phyloP scores from a whole-genome alignment of 2,888 invertebrate species.

The Bimastos eiseni region DNA sequence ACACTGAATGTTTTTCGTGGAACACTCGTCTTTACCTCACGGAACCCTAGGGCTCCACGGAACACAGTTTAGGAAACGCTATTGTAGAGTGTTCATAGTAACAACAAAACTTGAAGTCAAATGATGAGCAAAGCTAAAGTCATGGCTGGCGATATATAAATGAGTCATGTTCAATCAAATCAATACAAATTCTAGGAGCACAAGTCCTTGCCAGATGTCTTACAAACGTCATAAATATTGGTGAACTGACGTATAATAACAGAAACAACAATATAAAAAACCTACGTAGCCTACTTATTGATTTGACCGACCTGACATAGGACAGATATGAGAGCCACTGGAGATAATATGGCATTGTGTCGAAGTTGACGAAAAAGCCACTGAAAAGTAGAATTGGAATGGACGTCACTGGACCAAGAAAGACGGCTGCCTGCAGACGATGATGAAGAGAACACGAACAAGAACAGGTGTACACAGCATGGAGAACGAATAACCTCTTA shows the following conservation, averaged over 20 bases:
- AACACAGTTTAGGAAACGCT: too few relatives aligned
- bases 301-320: conserved; percentile 71
- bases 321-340: conserved; percentile 94
- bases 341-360: conserved; percentile 90
- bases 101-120: too few relatives aligned
- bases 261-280: background rate
- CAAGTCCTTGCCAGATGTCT: too few relatives aligned
- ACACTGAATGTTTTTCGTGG: too few relatives aligned
- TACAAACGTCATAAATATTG: too few relatives aligned
- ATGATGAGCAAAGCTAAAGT: background rate
- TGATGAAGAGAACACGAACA: background rate
- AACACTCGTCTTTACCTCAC: too few relatives aligned
- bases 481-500: background rate
- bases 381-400: conserved; percentile 93
- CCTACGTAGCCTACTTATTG: background rate
- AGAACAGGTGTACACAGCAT: background rate
- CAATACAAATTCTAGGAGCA: background rate
- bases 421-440: conserved; percentile 89
- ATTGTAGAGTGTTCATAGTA: too few relatives aligned
- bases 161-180: background rate
- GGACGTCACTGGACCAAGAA: conserved; percentile 88
- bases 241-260: background rate
- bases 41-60: too few relatives aligned
- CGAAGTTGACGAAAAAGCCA: conserved; percentile 94
- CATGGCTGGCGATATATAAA: background rate